Percentiles rank a stretch among this genome's conserved stretches.
These are phyloP conservation scores for Tichodroma muraria DNA, from an alignment of 2,113 vertebrate species.

Conservation along the genomic window DNA sequence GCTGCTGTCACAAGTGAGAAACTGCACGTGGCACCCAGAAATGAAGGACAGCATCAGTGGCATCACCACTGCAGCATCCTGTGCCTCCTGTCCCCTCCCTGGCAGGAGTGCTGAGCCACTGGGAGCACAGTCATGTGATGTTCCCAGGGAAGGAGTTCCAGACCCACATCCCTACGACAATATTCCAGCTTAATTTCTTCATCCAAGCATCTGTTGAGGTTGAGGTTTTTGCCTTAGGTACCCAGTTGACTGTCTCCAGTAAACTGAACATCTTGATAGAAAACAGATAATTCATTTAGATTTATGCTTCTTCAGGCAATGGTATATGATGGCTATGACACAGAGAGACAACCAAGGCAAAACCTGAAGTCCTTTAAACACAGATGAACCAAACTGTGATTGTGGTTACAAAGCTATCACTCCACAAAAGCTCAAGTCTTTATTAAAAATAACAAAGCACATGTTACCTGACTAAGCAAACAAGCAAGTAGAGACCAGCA, in stretches of 20 bases:
- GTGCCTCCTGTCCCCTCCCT: background rate
- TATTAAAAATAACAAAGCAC: background rate
- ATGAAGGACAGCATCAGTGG: background rate
- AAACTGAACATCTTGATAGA: background rate
- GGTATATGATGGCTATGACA: background rate
- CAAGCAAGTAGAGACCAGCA: background rate
- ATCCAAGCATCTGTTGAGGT: background rate
- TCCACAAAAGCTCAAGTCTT: background rate
- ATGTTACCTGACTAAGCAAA: background rate
- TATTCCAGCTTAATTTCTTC: background rate
- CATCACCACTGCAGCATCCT: background rate
- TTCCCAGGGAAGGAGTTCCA: background rate
- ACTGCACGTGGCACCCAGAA: background rate
- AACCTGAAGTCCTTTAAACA: background rate
- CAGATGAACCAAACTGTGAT: background rate
- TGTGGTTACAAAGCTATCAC: background rate
- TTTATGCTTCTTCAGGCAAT: background rate
- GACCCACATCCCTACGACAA: background rate
- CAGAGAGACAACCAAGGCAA: background rate
- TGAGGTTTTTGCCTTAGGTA: background rate
- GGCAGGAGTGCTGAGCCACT: background rate
- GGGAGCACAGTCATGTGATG: background rate
- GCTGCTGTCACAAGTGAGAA: background rate
- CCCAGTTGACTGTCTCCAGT: no score
- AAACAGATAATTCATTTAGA: background rate